phyloP scores from a whole-genome alignment of 2,888 invertebrate species.

The Augiades crinisus region DNA sequence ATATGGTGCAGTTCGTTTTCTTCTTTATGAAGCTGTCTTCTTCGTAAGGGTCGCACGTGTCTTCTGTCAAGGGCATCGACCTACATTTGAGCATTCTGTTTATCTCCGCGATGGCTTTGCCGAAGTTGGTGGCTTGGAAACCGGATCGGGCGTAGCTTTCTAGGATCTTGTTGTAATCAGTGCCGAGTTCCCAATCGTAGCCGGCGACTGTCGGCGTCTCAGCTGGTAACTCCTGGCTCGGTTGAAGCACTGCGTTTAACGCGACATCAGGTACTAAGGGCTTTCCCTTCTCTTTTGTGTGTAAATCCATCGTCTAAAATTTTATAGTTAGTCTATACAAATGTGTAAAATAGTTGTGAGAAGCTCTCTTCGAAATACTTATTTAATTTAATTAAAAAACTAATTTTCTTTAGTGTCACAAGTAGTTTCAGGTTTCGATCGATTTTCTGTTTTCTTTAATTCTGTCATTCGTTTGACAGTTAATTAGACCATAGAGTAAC shows the following conservation, averaged over 20 bases:
- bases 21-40: constrained; percentile 90
- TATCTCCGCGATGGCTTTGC: constrained; percentile 93
- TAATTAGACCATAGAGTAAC: too few relatives aligned
- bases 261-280: constrained; percentile 75
- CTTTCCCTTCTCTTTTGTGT: constrained; percentile 45
- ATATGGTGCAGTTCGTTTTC: constrained; percentile 85
- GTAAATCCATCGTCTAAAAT: constrained; percentile 48
- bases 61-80: constrained; percentile 84
- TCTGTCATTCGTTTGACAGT: too few relatives aligned
- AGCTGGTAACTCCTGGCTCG: constrained; percentile 84
- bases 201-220: constrained; percentile 88
- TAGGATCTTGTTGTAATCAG: constrained; percentile 92
- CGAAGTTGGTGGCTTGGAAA: constrained; percentile 99
- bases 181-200: constrained; percentile 95
- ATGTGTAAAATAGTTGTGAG: too few relatives aligned
- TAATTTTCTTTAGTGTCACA: too few relatives aligned
- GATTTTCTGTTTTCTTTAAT: too few relatives aligned
- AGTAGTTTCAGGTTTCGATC: too few relatives aligned
- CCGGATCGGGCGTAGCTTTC: constrained; percentile 91
- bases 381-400: too few relatives aligned
- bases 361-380: too few relatives aligned
- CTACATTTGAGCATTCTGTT: constrained; percentile 94
- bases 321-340: too few relatives aligned
- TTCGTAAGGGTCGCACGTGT: constrained; percentile 85
- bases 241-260: constrained; percentile 86